Evolutionary conservation across 2,888 invertebrate genomes (phyloP).

Genomic region (Acrobasis repandana): DNA sequence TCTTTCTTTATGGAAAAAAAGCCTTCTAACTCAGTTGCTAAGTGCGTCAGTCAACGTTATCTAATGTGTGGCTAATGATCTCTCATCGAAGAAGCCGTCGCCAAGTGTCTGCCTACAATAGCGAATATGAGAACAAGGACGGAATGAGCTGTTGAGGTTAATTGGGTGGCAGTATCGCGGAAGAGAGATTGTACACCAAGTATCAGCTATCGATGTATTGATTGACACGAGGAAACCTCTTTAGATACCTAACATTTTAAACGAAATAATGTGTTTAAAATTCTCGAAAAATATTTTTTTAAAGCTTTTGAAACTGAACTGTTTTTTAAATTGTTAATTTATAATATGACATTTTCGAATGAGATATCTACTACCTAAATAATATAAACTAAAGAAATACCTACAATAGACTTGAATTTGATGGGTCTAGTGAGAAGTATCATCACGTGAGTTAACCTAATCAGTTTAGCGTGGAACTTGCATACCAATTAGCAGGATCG

Average conservation of each 20-base stretch:
- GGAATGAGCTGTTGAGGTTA: neutral
- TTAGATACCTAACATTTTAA: neutral
- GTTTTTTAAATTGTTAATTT: no score
- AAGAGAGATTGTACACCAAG: neutral
- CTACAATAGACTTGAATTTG: no score
- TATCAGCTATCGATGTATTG: neutral
- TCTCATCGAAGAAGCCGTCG: neutral
- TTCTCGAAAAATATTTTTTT: no score
- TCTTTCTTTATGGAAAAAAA: no score
- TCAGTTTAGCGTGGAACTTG: neutral
- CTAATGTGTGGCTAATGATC: constrained; percentile 12
- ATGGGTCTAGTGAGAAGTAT: no score
- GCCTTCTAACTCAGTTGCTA: neutral
- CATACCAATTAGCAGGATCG: neutral
- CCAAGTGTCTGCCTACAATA: constrained; percentile 2
- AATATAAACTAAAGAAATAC: no score
- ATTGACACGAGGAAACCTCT: neutral
- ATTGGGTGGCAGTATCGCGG: neutral
- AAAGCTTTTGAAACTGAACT: no score
- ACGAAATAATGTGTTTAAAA: no score
- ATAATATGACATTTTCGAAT: no score
- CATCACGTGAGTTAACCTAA: neutral
- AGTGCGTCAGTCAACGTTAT: neutral
- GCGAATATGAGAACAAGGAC: constrained; percentile 1
- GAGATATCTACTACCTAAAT: no score